Percentiles rank a stretch among this genome's conserved stretches.
Evolutionary conservation across 2,797 vertebrate genomes (phyloP).

Genomic region (Aphelocoma californica): DNA sequence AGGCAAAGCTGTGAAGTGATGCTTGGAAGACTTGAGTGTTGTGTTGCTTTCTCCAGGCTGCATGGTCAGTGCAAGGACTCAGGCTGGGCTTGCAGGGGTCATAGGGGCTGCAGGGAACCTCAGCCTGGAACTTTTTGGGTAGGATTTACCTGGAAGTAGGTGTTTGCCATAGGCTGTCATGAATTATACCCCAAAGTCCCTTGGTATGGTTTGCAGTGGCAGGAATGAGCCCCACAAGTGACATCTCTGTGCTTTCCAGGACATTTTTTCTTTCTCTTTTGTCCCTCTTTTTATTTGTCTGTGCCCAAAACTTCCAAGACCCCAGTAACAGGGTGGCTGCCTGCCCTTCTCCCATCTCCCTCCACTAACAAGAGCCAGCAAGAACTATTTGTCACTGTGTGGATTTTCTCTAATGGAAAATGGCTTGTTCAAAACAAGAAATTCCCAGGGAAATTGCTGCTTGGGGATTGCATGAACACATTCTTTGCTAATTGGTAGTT

Average conservation of each 20-base stretch:
- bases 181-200: neutral
- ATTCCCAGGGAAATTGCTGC: neutral
- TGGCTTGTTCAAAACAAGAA: neutral
- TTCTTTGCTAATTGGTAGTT: slow-evolving; percentile 34
- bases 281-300: neutral
- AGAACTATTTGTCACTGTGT: neutral
- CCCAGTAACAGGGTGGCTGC: neutral
- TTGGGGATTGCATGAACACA: neutral
- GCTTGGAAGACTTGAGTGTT: neutral
- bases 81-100: neutral
- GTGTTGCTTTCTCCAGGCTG: neutral
- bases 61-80: neutral
- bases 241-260: neutral
- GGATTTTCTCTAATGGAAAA: neutral
- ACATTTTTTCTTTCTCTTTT: neutral
- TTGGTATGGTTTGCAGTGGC: neutral
- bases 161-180: neutral
- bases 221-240: neutral
- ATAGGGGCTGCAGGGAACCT: rapidly evolving
- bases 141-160: neutral
- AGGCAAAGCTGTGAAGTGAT: neutral
- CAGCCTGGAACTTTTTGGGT: neutral
- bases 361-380: neutral
- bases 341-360: neutral
- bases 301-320: neutral